These are phyloP conservation scores for Andrena dorsata DNA, from an alignment of 2,888 invertebrate genomes.

Conservation along the genomic window DNA sequence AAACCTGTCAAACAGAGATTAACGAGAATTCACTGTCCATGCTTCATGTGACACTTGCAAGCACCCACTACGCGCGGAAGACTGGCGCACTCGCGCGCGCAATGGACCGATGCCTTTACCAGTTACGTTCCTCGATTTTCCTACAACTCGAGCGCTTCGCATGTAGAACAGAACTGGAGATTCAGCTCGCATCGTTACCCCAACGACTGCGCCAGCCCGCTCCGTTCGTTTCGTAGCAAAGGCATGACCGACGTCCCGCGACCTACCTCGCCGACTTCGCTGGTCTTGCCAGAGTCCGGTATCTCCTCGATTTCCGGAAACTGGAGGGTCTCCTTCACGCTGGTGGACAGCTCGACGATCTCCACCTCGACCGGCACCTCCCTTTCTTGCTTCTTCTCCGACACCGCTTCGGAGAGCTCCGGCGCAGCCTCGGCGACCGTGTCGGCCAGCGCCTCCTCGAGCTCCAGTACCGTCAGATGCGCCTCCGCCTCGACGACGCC, in stretches of 20 bases:
- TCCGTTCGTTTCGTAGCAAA: too few relatives aligned
- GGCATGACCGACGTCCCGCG: background rate
- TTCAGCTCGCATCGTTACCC: too few relatives aligned
- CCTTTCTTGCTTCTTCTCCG: constrained; percentile 59
- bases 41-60: too few relatives aligned
- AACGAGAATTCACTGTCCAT: too few relatives aligned
- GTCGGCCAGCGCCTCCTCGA: constrained; percentile 55
- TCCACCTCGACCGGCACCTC: constrained; percentile 78
- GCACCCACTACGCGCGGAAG: too few relatives aligned
- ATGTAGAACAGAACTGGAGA: too few relatives aligned
- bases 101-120: too few relatives aligned
- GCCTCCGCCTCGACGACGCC: constrained; percentile 60
- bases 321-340: constrained; percentile 81
- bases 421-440: constrained; percentile 55
- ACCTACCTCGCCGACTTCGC: constrained; percentile 77
- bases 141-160: too few relatives aligned
- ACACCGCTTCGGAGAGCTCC: constrained; percentile 61
- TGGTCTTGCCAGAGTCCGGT: constrained; percentile 77
- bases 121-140: too few relatives aligned
- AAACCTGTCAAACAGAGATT: too few relatives aligned
- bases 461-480: constrained; percentile 58
- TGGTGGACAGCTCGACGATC: constrained; percentile 81
- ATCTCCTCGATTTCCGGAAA: constrained; percentile 83
- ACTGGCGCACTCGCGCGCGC: too few relatives aligned
- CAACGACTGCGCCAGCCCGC: too few relatives aligned